Evolutionary conservation across 2,888 invertebrate genomes (phyloP).

Genomic region (Endomychus coccineus): DNA sequence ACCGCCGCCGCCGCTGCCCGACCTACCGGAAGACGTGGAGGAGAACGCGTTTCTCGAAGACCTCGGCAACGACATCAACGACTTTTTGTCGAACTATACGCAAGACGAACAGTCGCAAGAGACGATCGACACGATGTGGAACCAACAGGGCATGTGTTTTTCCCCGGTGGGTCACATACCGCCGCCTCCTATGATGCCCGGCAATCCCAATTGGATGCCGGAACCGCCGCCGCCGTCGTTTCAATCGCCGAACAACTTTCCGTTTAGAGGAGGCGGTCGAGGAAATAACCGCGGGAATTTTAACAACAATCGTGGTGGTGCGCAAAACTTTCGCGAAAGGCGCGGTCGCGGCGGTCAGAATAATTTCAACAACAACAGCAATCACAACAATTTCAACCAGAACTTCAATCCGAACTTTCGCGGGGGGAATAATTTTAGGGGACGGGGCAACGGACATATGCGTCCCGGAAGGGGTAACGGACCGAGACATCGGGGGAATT

Average conservation of each 20-base stretch:
- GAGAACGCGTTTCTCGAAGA: constrained; percentile 39
- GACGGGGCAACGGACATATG: constrained; percentile 17
- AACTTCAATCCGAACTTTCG: constrained; percentile 6
- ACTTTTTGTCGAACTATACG: constrained; percentile 10
- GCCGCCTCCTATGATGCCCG: constrained; percentile 16
- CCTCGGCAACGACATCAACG: constrained; percentile 35
- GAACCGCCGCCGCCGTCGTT: constrained; percentile 4
- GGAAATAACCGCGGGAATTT: constrained; percentile 10
- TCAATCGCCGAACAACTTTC: constrained; percentile 8
- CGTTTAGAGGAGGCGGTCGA: constrained; percentile 15
- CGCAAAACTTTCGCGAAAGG: not conserved
- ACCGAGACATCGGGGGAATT: constrained; percentile 34
- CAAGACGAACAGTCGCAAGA: not conserved
- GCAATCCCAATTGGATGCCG: constrained; percentile 6
- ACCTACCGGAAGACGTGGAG: constrained; percentile 38
- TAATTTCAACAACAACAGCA: constrained; percentile 11
- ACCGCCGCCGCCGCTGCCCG: constrained; percentile 41
- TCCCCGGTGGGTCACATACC: constrained; percentile 15
- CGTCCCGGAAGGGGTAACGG: constrained; percentile 24
- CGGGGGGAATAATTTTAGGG: constrained; percentile 16
- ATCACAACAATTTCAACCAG: constrained; percentile 13
- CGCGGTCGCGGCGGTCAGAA: constrained; percentile 7
- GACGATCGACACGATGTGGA: not conserved
- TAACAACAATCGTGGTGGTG: constrained; percentile 6
- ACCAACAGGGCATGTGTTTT: constrained; percentile 11